These are phyloP conservation scores for Phallusia fumigata DNA, from an alignment of 23 tunicate genomes.

Conservation along the genomic window DNA sequence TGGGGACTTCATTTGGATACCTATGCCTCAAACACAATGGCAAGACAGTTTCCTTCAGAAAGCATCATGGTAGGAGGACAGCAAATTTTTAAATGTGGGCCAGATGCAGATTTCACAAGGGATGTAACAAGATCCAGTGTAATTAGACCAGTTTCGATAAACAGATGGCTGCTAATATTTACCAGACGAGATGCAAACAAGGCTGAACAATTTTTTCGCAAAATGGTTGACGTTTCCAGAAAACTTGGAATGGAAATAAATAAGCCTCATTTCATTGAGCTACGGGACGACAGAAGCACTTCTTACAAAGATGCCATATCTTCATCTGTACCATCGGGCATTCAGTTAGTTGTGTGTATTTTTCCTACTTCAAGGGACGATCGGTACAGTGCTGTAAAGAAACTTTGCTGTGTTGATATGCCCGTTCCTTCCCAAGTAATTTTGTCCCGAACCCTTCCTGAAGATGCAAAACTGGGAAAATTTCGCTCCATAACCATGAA, in stretches of 20 bases:
- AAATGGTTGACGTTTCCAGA: constrained; percentile 52
- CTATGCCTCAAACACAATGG: constrained; percentile 15
- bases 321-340: constrained; percentile 29
- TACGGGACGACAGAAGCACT: constrained; percentile 63
- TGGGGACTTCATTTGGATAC: constrained; percentile 82
- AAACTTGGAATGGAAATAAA: constrained; percentile 48
- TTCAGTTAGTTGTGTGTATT: constrained; percentile 81
- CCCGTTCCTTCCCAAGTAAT: constrained; percentile 89
- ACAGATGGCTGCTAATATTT: constrained; percentile 69
- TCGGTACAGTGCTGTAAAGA: constrained; percentile 80
- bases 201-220: constrained; percentile 54
- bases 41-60: constrained; percentile 57
- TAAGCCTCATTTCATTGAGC: constrained; percentile 63
- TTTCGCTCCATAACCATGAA: constrained; percentile 83
- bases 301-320: constrained; percentile 79
- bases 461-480: constrained; percentile 61
- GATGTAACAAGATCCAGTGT: constrained; percentile 58
- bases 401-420: constrained; percentile 77
- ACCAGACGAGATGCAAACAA: constrained; percentile 52
- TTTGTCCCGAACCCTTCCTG: constrained; percentile 73
- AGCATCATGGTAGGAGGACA: constrained; percentile 51
- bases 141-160: constrained; percentile 48
- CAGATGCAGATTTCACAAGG: constrained; percentile 69
- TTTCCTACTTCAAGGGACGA: constrained; percentile 91
- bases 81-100: constrained; percentile 49